These are phyloP conservation scores for Tenualosa ilisha DNA, from an alignment of 2,797 vertebrate species.

Conservation along the genomic window DNA sequence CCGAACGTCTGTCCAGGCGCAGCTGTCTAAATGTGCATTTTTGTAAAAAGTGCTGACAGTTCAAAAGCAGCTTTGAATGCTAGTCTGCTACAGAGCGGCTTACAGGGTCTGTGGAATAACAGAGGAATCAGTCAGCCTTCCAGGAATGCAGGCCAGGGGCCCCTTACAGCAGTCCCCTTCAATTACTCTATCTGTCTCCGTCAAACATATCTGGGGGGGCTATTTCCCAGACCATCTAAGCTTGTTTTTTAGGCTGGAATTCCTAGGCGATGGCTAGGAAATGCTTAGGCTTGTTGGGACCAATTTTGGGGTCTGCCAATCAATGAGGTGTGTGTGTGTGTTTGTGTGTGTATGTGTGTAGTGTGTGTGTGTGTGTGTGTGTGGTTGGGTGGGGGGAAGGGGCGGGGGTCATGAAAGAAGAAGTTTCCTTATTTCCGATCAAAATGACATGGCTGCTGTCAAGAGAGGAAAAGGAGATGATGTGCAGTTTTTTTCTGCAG, in stretches of 20 bases:
- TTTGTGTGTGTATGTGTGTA: no score
- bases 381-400: neutral
- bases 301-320: slow-evolving; percentile 9
- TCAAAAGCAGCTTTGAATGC: neutral
- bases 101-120: neutral
- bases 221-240: neutral
- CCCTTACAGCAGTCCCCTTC: neutral
- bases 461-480: neutral
- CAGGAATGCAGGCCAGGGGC: neutral
- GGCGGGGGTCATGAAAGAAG: neutral
- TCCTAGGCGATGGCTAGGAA: neutral
- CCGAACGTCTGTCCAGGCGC: neutral
- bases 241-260: neutral
- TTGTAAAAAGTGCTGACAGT: neutral
- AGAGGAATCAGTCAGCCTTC: neutral
- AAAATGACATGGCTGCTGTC: neutral
- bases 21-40: neutral
- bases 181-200: neutral
- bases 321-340: neutral
- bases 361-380: neutral
- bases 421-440: neutral
- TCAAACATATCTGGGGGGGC: neutral
- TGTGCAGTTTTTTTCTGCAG: neutral
- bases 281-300: neutral
- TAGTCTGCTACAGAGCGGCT: neutral